Percentiles rank a stretch among this genome's conserved stretches.
Conservation (phyloP, 2,797 vertebrate genomes). For the Esox masquinongy region DNA sequence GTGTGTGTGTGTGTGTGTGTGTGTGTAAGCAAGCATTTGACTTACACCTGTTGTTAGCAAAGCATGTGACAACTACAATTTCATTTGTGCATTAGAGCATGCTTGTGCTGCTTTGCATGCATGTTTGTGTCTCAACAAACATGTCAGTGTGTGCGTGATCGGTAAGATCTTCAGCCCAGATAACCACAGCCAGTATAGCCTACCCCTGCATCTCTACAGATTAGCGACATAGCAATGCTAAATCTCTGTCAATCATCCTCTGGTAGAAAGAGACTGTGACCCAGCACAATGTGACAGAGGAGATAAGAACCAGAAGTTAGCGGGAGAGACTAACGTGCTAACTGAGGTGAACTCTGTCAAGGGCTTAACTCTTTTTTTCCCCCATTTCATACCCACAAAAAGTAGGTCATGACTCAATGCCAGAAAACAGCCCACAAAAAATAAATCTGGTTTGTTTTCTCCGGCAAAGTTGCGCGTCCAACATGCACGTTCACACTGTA, state of each 20-base stretch:
- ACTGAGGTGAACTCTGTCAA: background rate
- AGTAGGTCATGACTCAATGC: background rate
- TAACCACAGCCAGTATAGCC: background rate
- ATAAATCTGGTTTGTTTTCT: background rate
- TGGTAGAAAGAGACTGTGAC: background rate
- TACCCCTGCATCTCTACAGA: conserved; percentile 7
- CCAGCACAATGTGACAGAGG: background rate
- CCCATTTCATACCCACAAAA: background rate
- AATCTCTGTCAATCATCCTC: conserved; percentile 4
- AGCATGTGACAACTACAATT: no score
- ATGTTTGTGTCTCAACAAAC: background rate
- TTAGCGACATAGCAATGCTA: background rate
- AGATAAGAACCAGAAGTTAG: background rate
- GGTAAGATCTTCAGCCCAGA: background rate
- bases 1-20: no score
- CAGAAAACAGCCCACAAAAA: background rate
- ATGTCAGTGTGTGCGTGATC: background rate
- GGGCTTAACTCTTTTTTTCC: background rate
- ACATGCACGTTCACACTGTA: background rate
- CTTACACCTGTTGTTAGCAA: background rate
- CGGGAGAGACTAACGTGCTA: background rate
- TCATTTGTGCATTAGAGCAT: background rate
- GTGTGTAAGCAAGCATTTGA: background rate
- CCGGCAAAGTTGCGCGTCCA: background rate
- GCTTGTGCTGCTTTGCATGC: background rate